Evolutionary conservation across 1,140 invertebrate genomes (phyloP), one percentile per base, ranked within the genome.

Genomic region (Drosophila suzukii): DNA sequence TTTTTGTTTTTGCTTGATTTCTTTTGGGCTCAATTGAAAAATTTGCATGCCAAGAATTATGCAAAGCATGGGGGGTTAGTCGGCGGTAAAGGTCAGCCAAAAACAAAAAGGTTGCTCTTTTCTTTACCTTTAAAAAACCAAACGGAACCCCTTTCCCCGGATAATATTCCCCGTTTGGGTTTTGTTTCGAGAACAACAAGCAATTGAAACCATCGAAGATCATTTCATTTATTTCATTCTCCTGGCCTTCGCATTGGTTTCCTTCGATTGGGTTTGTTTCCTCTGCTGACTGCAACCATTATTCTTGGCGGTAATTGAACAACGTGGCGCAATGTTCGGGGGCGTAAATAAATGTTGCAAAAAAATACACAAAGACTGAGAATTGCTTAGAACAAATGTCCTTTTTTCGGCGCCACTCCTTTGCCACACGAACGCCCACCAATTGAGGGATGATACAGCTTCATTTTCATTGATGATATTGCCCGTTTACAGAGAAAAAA

Each of bases 11-110:
- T 85, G 74, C 68, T 78, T 86, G 84, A 81, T 81, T 85, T 78
- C 78, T 75, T 78, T 75, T 63, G 58, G 75, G 62, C 57, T 86
- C 82, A 86, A 86, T 86, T 86, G 82, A 86, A 86, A 86, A 86
- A 86, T 86, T 86, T 86, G 82, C 82, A 86, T 86, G 82, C 82
- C 75, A 78, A 82, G 78, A 86, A 85, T 78, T 85, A 85, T 85
- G 82, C 82, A 86, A 78, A 86, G 75, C 68, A 60, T 74, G 44
- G 60, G 39, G 41, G 15, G 17, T n/a, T n/a, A 34, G 17, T 36
- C 34, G 34, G 44, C 43, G 30, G 8, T 5, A 61, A 53, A 44
- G 65, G 72, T 68, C 67, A 71, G 66, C 60, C 60, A 38, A 85
- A 79, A 84, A 68, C 62, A 78, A 57, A 81, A 81, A 73, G 74